phyloP scores from a whole-genome alignment of 2,888 invertebrate species.

The Agriopis aurantiaria region DNA sequence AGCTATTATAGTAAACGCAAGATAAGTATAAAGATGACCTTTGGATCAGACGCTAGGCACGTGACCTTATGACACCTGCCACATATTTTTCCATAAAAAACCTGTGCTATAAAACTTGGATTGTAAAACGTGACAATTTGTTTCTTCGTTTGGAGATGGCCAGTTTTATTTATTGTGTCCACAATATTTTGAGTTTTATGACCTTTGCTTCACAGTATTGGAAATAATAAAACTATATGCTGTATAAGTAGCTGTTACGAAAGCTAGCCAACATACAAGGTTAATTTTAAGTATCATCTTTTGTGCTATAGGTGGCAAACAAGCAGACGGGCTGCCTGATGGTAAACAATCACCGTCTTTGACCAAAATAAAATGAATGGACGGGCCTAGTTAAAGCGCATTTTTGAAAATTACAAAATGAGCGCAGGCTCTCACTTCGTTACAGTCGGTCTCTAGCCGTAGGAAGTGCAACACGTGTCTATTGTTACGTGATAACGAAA shows the following conservation, averaged over 20 bases:
- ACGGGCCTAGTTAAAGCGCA: no score
- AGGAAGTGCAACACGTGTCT: no score
- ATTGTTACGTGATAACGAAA: no score
- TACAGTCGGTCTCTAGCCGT: no score
- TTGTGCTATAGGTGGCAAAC: no score
- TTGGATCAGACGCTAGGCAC: conserved; percentile 23
- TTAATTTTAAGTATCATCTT: no score
- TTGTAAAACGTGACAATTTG: conserved; percentile 17
- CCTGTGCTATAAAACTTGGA: conserved; percentile 16
- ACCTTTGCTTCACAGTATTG: conserved; percentile 1
- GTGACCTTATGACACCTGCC: conserved; percentile 36
- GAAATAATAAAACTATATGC: neutral
- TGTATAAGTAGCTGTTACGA: neutral
- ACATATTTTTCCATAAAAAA: conserved; percentile 33
- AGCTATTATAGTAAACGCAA: conserved; percentile 7
- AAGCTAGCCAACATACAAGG: neutral
- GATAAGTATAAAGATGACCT: conserved; percentile 17
- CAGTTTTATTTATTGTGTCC: conserved; percentile 9
- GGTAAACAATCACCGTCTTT: no score
- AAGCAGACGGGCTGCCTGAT: no score
- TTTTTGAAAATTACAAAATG: no score
- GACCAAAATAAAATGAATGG: no score
- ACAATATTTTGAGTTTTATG: conserved; percentile 15
- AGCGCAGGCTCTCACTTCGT: no score
- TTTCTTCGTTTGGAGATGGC: conserved; percentile 9